These are phyloP conservation scores for Andrena bicolor DNA, from an alignment of 2,888 invertebrate species.

Conservation along the genomic window DNA sequence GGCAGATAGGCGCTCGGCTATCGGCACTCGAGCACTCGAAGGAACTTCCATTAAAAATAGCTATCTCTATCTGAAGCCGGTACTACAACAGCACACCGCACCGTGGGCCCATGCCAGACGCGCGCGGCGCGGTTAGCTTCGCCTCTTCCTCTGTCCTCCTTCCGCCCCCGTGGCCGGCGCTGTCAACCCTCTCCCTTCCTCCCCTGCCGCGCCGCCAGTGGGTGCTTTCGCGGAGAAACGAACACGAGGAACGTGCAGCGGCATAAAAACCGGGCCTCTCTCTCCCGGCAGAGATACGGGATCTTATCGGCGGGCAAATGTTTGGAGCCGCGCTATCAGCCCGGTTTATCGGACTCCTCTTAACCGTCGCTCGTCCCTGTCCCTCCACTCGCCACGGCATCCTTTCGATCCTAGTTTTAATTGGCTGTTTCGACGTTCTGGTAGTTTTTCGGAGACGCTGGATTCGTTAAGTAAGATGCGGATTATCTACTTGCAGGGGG, in stretches of 20 bases:
- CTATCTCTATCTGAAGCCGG: conserved; percentile 79
- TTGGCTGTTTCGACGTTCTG: conserved; percentile 11
- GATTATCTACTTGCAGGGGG: too few relatives aligned
- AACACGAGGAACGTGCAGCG: conserved; percentile 66
- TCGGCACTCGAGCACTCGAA: conserved; percentile 76
- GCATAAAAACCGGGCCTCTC: conserved; percentile 74
- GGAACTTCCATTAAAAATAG: conserved; percentile 82
- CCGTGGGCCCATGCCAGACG: conserved; percentile 70
- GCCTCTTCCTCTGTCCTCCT: neutral
- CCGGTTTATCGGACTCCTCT: conserved; percentile 70
- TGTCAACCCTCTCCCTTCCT: conserved; percentile 4
- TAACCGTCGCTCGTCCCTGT: neutral
- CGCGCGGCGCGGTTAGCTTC: conserved; percentile 9
- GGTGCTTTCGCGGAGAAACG: conserved; percentile 61
- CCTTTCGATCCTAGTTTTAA: conserved; percentile 37
- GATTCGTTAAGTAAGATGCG: too few relatives aligned
- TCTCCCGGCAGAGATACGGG: conserved; percentile 78
- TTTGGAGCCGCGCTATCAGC: conserved; percentile 79
- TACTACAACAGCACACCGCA: conserved; percentile 74
- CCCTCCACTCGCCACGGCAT: neutral
- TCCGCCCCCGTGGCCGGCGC: conserved; percentile 4
- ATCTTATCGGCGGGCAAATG: conserved; percentile 82
- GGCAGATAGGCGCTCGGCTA: conserved; percentile 77
- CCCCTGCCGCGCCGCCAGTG: conserved; percentile 14
- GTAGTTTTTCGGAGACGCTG: too few relatives aligned